Percentiles rank a stretch among this genome's conserved stretches.
Conservation (phyloP, 2,113 vertebrate species). For the Lepidiolamprologus cunningtoni region DNA sequence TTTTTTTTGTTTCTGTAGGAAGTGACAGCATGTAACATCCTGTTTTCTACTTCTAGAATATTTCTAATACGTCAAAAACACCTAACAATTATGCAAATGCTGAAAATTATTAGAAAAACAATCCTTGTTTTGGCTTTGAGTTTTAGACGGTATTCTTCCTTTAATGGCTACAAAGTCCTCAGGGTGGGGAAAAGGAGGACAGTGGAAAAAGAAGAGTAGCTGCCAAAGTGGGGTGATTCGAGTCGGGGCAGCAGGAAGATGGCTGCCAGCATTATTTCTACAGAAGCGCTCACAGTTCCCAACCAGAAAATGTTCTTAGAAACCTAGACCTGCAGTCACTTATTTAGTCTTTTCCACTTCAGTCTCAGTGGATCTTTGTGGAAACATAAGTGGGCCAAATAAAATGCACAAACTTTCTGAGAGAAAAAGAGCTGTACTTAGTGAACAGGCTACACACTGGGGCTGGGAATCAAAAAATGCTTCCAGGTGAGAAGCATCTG, state of each 20-base stretch:
- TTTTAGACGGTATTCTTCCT: background rate
- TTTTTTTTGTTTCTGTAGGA: background rate
- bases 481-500: background rate
- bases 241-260: background rate
- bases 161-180: background rate
- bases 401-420: background rate
- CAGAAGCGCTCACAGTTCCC: constrained; percentile 17
- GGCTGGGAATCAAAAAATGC: background rate
- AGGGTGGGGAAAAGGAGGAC: background rate
- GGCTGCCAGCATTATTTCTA: background rate
- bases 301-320: constrained; percentile 47
- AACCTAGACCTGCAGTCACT: constrained; percentile 12
- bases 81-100: background rate
- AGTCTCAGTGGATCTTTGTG: constrained; percentile 17
- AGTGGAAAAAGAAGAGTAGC: background rate
- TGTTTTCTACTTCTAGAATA: background rate
- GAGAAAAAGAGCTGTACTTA: background rate
- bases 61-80: background rate
- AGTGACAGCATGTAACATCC: background rate
- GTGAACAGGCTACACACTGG: background rate
- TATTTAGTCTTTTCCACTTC: constrained; percentile 23
- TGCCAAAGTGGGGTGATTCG: background rate
- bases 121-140: background rate
- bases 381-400: background rate
- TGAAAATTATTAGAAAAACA: background rate